Evolutionary conservation across 23 tunicate species (phyloP), one percentile per base, ranked within the genome.

Genomic region (Pegea sp.): DNA sequence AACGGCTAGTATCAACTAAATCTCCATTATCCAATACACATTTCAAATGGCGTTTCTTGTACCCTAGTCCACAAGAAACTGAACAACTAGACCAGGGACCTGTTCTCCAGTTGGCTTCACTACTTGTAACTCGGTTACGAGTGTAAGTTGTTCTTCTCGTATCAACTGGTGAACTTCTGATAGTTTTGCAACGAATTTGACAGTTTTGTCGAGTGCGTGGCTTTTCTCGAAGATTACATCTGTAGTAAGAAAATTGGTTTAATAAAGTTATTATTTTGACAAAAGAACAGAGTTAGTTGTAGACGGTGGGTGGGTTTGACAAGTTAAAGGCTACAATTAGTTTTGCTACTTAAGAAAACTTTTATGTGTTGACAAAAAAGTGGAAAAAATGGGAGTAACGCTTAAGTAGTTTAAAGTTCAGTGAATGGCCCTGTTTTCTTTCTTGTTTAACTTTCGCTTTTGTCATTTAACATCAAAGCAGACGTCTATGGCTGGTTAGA

Each of bases 71-170:
- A 34, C 95, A 84, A 1, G 95, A 73, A 19, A 34, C 31, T 42
- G 95, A 84, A 38, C 95, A 84, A 4, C 71, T 58, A 3, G 77
- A 72, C 95, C 95, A 84, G 34, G 42, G 42, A 11, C 95, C 95
- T 29, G 58, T 71, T 33, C 43, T 57, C 95, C 95, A 84, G 28
- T 63, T 28, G 5, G 84, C 64, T 49, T 31, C 26, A 0, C 61
- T 59, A 5, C 8, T 34, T 3, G 52, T 57, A 0, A 27, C 24
- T 16, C 22, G 26, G 1, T 26, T 4, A 33, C 60, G 33, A 16
- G 56, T 70, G 11, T 43, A 52, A 24, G 31, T 60, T 4, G 57
- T 28, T 4, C 57, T 66, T 61, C 67, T 11, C 51, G 42, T 26
- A 26, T 28, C 4, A 53, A 34, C 11, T 42, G 22, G 0, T 28